Base-by-base conservation (phyloP, 2,797 vertebrate genomes). In the Saxicola maurus region DNA sequence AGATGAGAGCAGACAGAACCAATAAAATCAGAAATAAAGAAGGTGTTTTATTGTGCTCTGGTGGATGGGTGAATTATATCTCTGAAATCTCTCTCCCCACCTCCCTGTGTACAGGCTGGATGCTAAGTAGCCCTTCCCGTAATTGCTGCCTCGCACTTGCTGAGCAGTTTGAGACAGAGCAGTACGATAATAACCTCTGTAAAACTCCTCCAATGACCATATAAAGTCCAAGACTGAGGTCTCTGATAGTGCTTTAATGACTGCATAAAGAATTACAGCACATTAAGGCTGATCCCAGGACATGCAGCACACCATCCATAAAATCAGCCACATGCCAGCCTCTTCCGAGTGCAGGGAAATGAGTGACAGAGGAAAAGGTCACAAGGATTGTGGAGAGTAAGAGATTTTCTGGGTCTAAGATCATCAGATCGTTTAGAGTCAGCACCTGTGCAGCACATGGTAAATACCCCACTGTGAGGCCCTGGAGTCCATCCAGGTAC, bases 1-100 rank as follows among this genome's bases (percentile, higher is more conserved):
- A 86, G 73, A 86, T 79, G 76, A 91, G 79, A 94, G 69, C 82
- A 94, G 92, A 92, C 89, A 92, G 89, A 86, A 75, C 31, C 85
- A 89, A 93, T 93, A 91, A 94, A 93, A 80, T 81, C 55, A 76
- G 85, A 86, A 91, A 79, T 91, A 84, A 91, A 92, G 87, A 62
- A 11, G 24, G 82, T 89, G 66, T 57, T 94, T 89, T 87, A 89
- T 57, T 89, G 90, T 83, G 69, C 89, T 86, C 82, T 49, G 52
- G 82, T 76, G 85, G 82, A 42, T 60, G 62, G 84, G 30, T 83
- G 84, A 91, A 53, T 82, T 67, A 52, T 51, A 66, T 35, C 53
- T 76, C 53, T 74, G 89, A 76, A 92, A 62, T 24, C 25, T 40
- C 31, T 13, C 48, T 87, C 53, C 68, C 60, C 55, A 82, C 40